Conservation (phyloP, 2,888 invertebrate genomes). For the Ethmia dodecea region DNA sequence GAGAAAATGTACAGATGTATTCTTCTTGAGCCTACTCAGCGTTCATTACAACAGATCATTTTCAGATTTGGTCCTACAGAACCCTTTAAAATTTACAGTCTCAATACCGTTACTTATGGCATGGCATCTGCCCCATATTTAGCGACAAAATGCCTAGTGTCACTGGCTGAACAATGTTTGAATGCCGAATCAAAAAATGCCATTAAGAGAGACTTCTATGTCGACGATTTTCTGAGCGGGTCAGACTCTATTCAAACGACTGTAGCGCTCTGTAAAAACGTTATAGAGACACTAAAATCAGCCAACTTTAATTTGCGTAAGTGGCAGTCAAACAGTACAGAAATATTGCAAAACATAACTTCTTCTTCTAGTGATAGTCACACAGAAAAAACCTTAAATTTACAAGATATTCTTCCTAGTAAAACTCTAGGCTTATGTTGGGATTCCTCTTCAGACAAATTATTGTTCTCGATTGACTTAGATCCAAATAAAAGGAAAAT, state of each 20-base stretch:
- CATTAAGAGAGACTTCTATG: conserved; percentile 16
- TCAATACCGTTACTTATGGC: conserved; percentile 24
- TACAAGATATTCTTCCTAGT: too few relatives aligned
- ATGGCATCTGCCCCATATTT: conserved; percentile 22
- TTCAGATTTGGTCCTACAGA: conserved; percentile 12
- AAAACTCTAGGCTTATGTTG: too few relatives aligned
- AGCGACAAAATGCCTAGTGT: conserved; percentile 20
- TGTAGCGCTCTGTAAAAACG: conserved; percentile 14
- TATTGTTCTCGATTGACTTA: too few relatives aligned
- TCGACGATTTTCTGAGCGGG: conserved; percentile 23
- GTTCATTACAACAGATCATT: conserved; percentile 20
- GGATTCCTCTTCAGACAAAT: too few relatives aligned
- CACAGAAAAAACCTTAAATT: too few relatives aligned
- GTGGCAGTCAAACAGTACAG: conserved; percentile 21
- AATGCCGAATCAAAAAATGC: conserved; percentile 10
- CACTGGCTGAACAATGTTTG: conserved; percentile 12
- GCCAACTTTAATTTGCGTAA: conserved; percentile 22
- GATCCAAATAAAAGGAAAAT: conserved; percentile 14
- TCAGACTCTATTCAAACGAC: conserved; percentile 5
- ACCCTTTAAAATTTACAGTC: conserved; percentile 14
- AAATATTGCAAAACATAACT: conserved; percentile 14
- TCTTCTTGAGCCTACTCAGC: neutral
- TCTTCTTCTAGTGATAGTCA: too few relatives aligned
- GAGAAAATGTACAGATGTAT: conserved; percentile 9
- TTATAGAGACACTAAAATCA: conserved; percentile 14